phyloP scores from a whole-genome alignment of 1,140 invertebrate species.

The Sminthurides bifidus region DNA sequence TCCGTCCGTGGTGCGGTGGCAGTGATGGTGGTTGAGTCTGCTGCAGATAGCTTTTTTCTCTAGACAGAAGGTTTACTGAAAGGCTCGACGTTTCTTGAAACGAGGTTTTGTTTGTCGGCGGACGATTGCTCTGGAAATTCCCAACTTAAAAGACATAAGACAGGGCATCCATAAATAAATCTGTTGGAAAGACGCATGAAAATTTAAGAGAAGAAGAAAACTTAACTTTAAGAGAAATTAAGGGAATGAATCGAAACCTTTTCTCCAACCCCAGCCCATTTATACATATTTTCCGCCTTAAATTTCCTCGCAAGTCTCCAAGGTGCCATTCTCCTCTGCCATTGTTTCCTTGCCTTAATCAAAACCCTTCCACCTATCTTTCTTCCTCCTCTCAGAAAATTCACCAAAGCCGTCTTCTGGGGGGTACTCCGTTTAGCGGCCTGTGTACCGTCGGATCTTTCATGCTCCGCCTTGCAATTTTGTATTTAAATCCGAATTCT shows the following conservation, averaged over 20 bases:
- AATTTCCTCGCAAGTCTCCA: slow-evolving; percentile 28
- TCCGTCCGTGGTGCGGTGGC: too few species aligned
- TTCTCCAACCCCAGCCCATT: not conserved
- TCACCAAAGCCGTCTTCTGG: too few species aligned
- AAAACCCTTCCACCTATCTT: slow-evolving; percentile 19
- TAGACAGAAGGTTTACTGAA: too few species aligned
- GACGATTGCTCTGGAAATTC: too few species aligned
- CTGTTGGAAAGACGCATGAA: slow-evolving; percentile 22
- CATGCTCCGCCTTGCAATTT: not conserved
- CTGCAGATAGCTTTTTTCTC: too few species aligned
- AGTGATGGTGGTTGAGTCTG: too few species aligned
- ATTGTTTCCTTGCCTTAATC: slow-evolving; percentile 30
- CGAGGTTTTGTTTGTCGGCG: too few species aligned
- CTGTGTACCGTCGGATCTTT: too few species aligned
- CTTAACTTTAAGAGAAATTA: slow-evolving; percentile 31
- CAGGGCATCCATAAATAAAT: slow-evolving; percentile 23
- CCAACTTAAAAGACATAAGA: not conserved
- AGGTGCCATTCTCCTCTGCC: slow-evolving; percentile 17
- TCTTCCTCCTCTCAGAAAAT: too few species aligned
- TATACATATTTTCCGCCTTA: slow-evolving; percentile 10
- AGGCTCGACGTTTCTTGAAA: too few species aligned
- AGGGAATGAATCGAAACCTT: slow-evolving; percentile 30
- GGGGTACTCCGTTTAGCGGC: too few species aligned
- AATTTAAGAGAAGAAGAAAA: slow-evolving; percentile 30
- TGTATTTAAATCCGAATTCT: not conserved